A percentile compares a stretch with the other conserved stretches of the same genome.
Evolutionary conservation across 2,113 vertebrate genomes (phyloP).

Genomic region (Microtus ochrogaster): DNA sequence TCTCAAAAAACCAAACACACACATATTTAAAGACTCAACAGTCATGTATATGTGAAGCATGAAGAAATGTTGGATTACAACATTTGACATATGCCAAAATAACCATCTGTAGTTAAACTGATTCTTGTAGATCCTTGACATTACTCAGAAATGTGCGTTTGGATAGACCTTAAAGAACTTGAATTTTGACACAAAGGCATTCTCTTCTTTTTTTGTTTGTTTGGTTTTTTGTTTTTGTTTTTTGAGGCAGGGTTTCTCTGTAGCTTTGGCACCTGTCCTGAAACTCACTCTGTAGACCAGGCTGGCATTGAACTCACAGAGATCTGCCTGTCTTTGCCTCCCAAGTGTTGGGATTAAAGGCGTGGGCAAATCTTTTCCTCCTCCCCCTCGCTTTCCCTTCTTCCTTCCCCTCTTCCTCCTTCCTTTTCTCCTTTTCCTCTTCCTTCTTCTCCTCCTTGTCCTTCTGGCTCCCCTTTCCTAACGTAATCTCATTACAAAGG

Average conservation of each 20-base stretch:
- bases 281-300: no score
- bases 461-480: neutral
- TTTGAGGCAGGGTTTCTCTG: no score
- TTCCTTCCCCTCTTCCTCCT: neutral
- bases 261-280: no score
- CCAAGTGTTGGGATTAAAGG: no score
- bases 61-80: neutral
- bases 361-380: neutral
- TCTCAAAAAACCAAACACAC: neutral
- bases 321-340: no score
- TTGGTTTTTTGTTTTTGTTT: no score
- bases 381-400: fast-evolving
- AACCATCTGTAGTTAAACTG: neutral
- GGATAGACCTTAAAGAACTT: neutral
- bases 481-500: neutral
- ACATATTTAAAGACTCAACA: neutral
- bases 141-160: neutral
- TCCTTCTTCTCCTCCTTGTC: neutral
- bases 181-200: neutral
- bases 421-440: neutral
- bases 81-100: neutral
- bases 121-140: neutral
- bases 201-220: neutral
- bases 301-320: no score
- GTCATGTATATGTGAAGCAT: neutral